phyloP scores from a whole-genome alignment of 2,113 vertebrate species.

The Uropsilus gracilis region DNA sequence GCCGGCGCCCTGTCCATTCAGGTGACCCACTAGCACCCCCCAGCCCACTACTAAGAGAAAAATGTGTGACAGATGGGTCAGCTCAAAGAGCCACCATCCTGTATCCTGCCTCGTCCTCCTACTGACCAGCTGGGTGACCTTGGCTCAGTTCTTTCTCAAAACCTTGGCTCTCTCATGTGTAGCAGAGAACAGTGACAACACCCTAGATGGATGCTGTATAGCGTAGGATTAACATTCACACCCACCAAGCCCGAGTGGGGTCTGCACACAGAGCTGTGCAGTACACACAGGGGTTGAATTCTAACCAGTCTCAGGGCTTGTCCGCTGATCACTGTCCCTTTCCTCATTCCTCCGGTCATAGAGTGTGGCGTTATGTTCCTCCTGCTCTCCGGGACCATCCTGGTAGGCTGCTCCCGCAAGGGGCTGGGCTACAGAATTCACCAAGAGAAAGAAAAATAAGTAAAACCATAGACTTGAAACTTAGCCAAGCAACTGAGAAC shows the following conservation, averaged over 20 bases:
- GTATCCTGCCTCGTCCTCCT: background rate
- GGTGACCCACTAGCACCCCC: background rate
- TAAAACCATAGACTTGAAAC: conserved; percentile 58
- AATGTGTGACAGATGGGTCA: fast-evolving
- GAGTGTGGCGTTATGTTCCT: conserved; percentile 80
- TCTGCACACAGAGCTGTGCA: background rate
- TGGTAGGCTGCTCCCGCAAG: conserved; percentile 84
- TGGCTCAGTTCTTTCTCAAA: background rate
- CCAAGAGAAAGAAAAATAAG: conserved; percentile 54
- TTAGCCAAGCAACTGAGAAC: conserved; percentile 62
- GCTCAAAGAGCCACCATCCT: background rate
- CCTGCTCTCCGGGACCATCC: conserved; percentile 85
- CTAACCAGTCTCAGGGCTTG: conserved; percentile 86
- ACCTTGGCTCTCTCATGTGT: background rate
- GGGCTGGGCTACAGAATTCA: conserved; percentile 82
- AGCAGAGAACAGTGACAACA: background rate
- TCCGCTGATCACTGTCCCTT: conserved; percentile 85
- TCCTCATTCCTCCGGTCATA: conserved; percentile 76
- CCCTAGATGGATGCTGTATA: fast-evolving
- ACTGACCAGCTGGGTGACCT: background rate
- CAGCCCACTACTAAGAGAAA: background rate
- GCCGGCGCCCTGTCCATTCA: too few relatives aligned
- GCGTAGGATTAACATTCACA: background rate
- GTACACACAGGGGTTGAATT: background rate
- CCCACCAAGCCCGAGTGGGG: background rate